Conservation (phyloP, 2,113 vertebrate genomes). For the Otolemur garnettii region DNA sequence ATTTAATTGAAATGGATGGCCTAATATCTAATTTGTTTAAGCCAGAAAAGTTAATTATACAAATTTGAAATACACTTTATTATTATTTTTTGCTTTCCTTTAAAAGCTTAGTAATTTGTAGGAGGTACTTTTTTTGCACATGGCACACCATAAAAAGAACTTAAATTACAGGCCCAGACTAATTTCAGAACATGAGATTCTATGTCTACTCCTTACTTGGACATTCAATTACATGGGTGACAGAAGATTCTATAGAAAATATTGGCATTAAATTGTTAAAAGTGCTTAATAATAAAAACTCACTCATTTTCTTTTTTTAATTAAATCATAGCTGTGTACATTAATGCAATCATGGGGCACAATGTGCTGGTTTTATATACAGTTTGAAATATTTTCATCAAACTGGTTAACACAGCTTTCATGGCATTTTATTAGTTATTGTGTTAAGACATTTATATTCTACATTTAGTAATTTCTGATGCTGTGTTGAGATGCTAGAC, state of each 20-base stretch:
- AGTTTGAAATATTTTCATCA: no score
- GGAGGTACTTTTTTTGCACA: background rate
- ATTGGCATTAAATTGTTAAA: background rate
- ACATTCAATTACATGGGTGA: background rate
- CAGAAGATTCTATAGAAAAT: background rate
- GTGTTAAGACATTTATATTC: no score
- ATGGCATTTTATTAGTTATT: no score
- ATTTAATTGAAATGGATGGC: constrained; percentile 23
- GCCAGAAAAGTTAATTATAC: constrained; percentile 11
- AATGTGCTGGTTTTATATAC: no score
- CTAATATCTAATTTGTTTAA: background rate
- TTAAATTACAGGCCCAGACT: background rate
- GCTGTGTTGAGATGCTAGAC: background rate
- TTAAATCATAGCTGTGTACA: no score
- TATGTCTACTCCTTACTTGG: background rate
- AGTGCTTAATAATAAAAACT: background rate
- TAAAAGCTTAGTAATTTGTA: background rate
- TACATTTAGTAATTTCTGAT: background rate
- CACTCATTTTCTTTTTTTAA: background rate
- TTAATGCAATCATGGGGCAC: no score
- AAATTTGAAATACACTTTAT: background rate
- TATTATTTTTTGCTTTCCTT: constrained; percentile 22
- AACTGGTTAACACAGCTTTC: no score
- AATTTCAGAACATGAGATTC: background rate
- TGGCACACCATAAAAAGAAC: background rate